A percentile compares a stretch with the other conserved stretches of the same genome.
These are phyloP conservation scores for Drosophila malerkotliana DNA, from an alignment of 1,140 invertebrate genomes.

Conservation along the genomic window DNA sequence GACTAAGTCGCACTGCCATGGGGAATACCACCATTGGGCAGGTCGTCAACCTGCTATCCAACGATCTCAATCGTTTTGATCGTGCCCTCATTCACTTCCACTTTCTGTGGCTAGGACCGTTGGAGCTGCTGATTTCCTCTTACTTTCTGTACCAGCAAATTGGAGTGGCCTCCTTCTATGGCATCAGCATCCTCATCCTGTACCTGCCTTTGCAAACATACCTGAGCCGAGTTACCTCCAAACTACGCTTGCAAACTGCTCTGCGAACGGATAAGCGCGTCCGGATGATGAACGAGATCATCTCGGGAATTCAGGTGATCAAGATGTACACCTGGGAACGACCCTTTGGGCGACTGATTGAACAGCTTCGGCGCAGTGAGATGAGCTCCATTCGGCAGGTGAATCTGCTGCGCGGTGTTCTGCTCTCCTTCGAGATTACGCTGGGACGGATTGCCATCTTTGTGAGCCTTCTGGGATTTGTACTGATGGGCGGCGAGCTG, in stretches of 20 bases:
- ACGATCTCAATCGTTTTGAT: conserved; percentile 86
- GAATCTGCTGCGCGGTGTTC: conserved; percentile 89
- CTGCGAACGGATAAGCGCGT: conserved; percentile 92
- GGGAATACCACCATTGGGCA: conserved; percentile 92
- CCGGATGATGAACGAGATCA: conserved; percentile 94
- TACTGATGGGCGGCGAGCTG: conserved; percentile 86
- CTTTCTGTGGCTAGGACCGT: conserved; percentile 85
- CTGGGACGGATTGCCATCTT: conserved; percentile 91
- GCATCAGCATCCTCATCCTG: conserved; percentile 90
- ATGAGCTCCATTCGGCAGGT: conserved; percentile 86
- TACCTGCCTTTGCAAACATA: conserved; percentile 93
- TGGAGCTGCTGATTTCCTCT: conserved; percentile 86
- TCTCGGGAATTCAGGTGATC: conserved; percentile 91
- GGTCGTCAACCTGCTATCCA: conserved; percentile 89
- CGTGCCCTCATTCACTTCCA: conserved; percentile 81
- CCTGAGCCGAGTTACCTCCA: conserved; percentile 88
- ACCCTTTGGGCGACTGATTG: conserved; percentile 88
- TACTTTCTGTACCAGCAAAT: conserved; percentile 89
- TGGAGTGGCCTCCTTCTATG: conserved; percentile 87
- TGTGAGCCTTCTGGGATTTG: conserved; percentile 89
- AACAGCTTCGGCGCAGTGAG: conserved; percentile 85
- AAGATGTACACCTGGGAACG: conserved; percentile 96
- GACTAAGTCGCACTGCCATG: conserved; percentile 88
- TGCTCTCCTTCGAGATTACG: conserved; percentile 90
- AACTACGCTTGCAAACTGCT: conserved; percentile 87